Percentiles rank a stretch among this genome's conserved stretches.
Conservation (phyloP, 2,888 invertebrate species). For the Drosophila flavopinicola region DNA sequence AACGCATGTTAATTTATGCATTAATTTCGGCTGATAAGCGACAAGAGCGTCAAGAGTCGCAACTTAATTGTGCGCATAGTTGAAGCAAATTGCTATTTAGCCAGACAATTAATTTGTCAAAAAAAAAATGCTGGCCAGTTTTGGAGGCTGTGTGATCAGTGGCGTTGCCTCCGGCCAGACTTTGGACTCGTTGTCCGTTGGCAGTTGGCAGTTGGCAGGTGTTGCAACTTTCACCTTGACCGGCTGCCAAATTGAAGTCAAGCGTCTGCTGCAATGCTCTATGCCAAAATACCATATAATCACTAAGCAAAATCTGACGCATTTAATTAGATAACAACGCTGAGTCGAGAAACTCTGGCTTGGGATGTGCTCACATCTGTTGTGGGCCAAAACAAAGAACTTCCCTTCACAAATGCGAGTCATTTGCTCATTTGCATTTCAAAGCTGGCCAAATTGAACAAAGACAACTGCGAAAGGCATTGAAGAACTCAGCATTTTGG, state of each 20-base stretch:
- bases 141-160: constrained; percentile 30
- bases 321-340: constrained; percentile 56
- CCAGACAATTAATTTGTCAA: constrained; percentile 77
- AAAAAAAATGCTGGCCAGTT: constrained; percentile 42
- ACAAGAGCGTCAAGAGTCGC: constrained; percentile 31
- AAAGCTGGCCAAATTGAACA: constrained; percentile 66
- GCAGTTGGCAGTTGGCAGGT: no score
- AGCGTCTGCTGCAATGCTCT: constrained; percentile 31
- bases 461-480: constrained; percentile 53
- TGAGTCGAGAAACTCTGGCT: constrained; percentile 1
- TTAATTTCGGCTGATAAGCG: constrained; percentile 54
- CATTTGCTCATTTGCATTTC: constrained; percentile 66
- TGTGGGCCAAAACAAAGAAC: constrained; percentile 64
- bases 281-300: constrained; percentile 49
- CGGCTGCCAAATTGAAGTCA: constrained; percentile 56
- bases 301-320: constrained; percentile 36
- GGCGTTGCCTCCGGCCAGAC: constrained; percentile 25
- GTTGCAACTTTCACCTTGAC: constrained; percentile 83
- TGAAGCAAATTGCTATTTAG: constrained; percentile 66
- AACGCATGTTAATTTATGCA: constrained; percentile 64
- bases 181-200: constrained; percentile 40
- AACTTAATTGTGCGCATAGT: constrained; percentile 60
- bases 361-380: constrained; percentile 31
- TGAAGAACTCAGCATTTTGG: constrained; percentile 51
- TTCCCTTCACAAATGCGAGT: constrained; percentile 67